Conservation (phyloP, 2,888 invertebrate species). For the Dasypolia templi region DNA sequence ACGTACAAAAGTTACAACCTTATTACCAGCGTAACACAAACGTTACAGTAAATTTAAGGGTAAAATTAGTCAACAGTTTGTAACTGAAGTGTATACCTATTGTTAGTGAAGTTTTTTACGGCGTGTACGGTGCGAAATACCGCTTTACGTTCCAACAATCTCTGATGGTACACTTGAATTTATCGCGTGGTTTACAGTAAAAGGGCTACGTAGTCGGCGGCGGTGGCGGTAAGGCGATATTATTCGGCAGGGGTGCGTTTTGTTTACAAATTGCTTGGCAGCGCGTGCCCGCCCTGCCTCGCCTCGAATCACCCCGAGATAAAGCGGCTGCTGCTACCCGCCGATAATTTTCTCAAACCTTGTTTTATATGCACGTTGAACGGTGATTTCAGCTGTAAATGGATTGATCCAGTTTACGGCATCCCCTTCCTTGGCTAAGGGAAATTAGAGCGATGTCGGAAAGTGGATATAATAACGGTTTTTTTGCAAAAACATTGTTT, state of each 20-base stretch:
- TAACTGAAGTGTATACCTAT: constrained; percentile 60
- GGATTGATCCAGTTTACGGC: constrained; percentile 80
- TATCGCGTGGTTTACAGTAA: constrained; percentile 79
- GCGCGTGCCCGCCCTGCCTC: constrained; percentile 79
- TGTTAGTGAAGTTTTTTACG: constrained; percentile 67
- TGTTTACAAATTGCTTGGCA: constrained; percentile 88
- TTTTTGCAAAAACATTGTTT: constrained; percentile 33
- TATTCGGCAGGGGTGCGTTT: constrained; percentile 86
- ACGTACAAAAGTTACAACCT: constrained; percentile 44
- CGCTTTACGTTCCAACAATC: constrained; percentile 76
- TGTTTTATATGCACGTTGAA: constrained; percentile 81
- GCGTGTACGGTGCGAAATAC: constrained; percentile 68
- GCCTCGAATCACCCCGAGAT: constrained; percentile 78
- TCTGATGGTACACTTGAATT: constrained; percentile 83
- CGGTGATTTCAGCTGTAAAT: constrained; percentile 80
- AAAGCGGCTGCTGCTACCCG: constrained; percentile 78
- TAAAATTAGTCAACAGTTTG: constrained; percentile 65
- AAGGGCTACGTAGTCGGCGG: constrained; percentile 78
- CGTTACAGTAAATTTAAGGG: constrained; percentile 54
- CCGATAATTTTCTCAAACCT: constrained; percentile 84
- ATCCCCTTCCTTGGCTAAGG: constrained; percentile 56
- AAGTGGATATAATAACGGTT: constrained; percentile 31
- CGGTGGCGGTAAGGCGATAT: constrained; percentile 77
- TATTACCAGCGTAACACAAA: constrained; percentile 34
- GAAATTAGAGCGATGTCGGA: constrained; percentile 61